A percentile compares a stretch with the other conserved stretches of the same genome.
Conservation (phyloP, 2,113 vertebrate species). For the Pomatorhinus ruficollis region DNA sequence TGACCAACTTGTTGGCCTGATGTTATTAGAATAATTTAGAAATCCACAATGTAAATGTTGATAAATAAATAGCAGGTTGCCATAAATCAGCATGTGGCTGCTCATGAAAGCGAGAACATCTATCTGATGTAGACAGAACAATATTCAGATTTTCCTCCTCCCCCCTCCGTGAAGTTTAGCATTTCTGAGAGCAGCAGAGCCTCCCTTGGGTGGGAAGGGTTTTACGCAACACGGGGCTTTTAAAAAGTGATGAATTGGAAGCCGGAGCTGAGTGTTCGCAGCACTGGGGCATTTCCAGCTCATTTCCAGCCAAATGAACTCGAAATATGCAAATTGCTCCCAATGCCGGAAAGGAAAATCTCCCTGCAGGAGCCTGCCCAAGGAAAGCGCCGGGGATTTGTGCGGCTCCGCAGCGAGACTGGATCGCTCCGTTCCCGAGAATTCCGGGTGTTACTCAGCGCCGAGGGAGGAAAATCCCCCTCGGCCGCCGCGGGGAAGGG, state of each 20-base stretch:
- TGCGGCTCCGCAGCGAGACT: accelerated
- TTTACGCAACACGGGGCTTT: neutral
- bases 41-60: constrained; percentile 62
- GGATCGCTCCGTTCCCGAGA: neutral
- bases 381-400: neutral
- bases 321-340: constrained; percentile 30
- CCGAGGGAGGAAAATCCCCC: neutral
- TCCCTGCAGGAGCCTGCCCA: neutral
- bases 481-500: neutral
- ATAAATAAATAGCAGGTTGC: constrained; percentile 59
- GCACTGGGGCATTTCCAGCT: neutral
- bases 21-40: constrained; percentile 49
- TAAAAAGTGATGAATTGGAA: neutral
- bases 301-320: constrained; percentile 40
- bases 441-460: neutral
- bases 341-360: neutral
- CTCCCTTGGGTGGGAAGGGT: constrained; percentile 31
- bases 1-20: constrained; percentile 63
- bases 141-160: constrained; percentile 15
- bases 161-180: neutral
- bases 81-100: constrained; percentile 60
- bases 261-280: neutral
- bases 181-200: constrained; percentile 6
- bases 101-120: constrained; percentile 33
- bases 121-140: constrained; percentile 61